Percentiles rank a stretch among this genome's conserved stretches.
phyloP scores from a whole-genome alignment of 92 coral and sea anemone species.

The Blastomussa wellsi region DNA sequence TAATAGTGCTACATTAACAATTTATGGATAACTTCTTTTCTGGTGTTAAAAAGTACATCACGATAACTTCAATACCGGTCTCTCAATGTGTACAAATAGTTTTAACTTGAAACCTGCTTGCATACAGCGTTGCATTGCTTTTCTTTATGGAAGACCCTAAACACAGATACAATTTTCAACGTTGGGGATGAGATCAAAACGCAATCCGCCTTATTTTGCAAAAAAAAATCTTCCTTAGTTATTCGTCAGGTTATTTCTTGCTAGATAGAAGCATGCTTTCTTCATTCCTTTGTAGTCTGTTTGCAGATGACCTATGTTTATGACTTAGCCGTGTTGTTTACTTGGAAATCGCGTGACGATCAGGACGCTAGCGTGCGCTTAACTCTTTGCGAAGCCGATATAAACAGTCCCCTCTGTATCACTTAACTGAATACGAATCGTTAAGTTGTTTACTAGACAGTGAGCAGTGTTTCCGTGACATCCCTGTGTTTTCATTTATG shows the following conservation, averaged over 20 bases:
- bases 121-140: background rate
- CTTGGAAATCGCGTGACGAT: conserved; percentile 41
- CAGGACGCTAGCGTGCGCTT: conserved; percentile 35
- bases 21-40: background rate
- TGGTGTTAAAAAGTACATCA: background rate
- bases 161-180: background rate
- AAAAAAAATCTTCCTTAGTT: conserved; percentile 1
- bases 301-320: background rate
- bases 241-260: background rate
- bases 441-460: conserved; percentile 41
- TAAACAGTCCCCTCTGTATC: conserved; percentile 33
- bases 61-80: background rate
- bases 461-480: conserved; percentile 29
- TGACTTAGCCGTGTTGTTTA: background rate
- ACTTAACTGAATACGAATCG: conserved; percentile 39
- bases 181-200: background rate
- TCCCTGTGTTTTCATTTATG: background rate
- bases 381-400: conserved; percentile 45
- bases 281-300: background rate
- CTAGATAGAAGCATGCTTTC: background rate
- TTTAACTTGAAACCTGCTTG: background rate
- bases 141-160: conserved; percentile 3
- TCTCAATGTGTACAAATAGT: background rate
- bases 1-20: background rate
- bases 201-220: conserved; percentile 18